A percentile compares a stretch with the other conserved stretches of the same genome.
Conservation (phyloP, 2,888 invertebrate species). For the Heliconius hortense region DNA sequence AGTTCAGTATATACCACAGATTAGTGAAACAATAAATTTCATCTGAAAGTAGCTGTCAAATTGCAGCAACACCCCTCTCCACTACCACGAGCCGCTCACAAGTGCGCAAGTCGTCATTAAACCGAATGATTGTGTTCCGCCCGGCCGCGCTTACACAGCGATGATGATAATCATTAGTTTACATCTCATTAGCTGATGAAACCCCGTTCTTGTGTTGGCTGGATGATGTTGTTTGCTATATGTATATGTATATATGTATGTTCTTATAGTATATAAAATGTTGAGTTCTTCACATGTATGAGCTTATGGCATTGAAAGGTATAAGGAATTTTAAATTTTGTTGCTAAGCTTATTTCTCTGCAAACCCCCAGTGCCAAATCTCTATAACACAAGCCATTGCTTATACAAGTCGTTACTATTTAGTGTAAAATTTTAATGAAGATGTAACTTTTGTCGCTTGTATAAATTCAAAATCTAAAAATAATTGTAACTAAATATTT, state of each 20-base stretch:
- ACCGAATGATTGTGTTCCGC: constrained; percentile 58
- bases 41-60: not conserved
- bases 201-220: constrained; percentile 16
- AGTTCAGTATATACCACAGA: no score
- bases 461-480: no score
- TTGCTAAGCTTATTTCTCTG: no score
- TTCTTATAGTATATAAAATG: not conserved
- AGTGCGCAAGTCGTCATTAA: constrained; percentile 65
- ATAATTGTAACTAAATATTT: no score
- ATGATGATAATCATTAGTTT: constrained; percentile 37
- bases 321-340: no score
- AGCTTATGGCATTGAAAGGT: no score
- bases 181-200: constrained; percentile 38
- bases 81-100: constrained; percentile 44
- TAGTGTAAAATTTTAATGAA: no score
- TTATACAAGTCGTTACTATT: no score
- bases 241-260: not conserved
- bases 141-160: constrained; percentile 29
- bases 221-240: not conserved
- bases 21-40: not conserved
- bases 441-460: no score
- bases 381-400: no score
- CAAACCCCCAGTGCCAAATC: no score
- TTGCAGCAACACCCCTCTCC: constrained; percentile 36
- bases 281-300: no score